Evolutionary conservation across 2,797 vertebrate genomes (phyloP), one percentile per base, ranked within the genome.

Genomic region (Xenopus petersii): DNA sequence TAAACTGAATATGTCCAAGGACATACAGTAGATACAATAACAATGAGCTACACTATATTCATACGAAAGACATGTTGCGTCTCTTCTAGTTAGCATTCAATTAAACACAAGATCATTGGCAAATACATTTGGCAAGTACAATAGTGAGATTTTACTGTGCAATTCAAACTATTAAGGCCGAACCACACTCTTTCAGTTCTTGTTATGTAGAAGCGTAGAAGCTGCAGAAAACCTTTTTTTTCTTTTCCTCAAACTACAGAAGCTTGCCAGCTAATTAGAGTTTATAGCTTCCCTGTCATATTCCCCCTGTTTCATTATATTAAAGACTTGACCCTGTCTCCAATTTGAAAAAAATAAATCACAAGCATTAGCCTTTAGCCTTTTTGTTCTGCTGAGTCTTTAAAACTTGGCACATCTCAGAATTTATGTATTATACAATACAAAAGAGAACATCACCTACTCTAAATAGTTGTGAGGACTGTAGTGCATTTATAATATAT

Each of bases 201-300:
- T 30, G 21, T 10, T 33, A 65, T 69, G 24, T 26, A 64, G 49
- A 63, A 63, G 26, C 30, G 24, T 26, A 64, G 49, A 63, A 63
- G 26, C 30, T 21, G 3, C 59, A 36, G 4, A n/a, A 4, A 16
- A n/a, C n/a, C 30, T 58, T 65, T 56, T 30, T 30, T 64, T 64
- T 0, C 2, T 13, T 42, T n/a, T 54, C 65, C 54, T 47, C 3
- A 51, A 51, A 51, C 49, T 59, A 30, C 21, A 68, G 71, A 61
- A 67, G 65, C 47, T 64, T 46, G 17, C 66, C 64, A 63, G 47
- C 73, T 80, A 74, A 80, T 77, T 80, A 74, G 56, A 77, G 67
- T 55, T 64, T 55, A 21, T 10, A 60, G 46, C 26, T 51, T 61
- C 13, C 33, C 73, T 72, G 61, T 69, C 55, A 78, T 74, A 54